These are phyloP conservation scores for Brachyhypopomus occidentalis DNA, from an alignment of 2,113 vertebrate genomes.

Conservation along the genomic window DNA sequence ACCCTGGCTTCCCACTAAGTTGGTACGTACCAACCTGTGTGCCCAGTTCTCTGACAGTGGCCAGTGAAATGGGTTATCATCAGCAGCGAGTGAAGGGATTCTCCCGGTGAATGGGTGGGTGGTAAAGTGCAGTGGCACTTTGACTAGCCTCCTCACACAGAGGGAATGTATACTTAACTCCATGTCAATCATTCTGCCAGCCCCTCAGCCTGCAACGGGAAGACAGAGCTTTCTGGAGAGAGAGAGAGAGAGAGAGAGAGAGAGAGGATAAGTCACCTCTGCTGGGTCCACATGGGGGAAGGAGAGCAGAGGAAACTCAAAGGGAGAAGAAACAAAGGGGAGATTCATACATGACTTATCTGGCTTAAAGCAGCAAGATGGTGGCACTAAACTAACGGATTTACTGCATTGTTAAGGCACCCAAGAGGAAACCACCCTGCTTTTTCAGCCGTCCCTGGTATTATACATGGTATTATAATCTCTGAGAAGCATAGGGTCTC, in stretches of 20 bases:
- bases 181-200: conserved; percentile 73
- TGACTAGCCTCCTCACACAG: conserved; percentile 72
- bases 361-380: conserved; percentile 68
- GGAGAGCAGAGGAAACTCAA: conserved; percentile 2
- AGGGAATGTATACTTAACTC: conserved; percentile 79
- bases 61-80: conserved; percentile 63
- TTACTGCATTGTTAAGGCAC: conserved; percentile 66
- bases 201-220: conserved; percentile 73
- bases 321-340: background rate
- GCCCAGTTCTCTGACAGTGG: conserved; percentile 20
- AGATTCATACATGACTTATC: conserved; percentile 64
- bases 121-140: conserved; percentile 70
- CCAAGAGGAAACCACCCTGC: conserved; percentile 69
- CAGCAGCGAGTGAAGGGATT: conserved; percentile 66
- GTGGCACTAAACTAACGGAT: conserved; percentile 66
- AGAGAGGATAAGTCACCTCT: conserved; percentile 71
- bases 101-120: conserved; percentile 64
- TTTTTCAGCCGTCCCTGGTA: conserved; percentile 21
- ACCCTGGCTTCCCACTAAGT: background rate
- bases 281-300: conserved; percentile 68
- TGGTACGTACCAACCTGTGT: background rate
- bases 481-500: conserved; percentile 59
- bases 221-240: conserved; percentile 72
- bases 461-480: conserved; percentile 65
- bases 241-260: conserved; percentile 47